Evolutionary conservation across 2,113 vertebrate genomes (phyloP), one percentile per base, ranked within the genome.

Genomic region (Aptenodytes forsteri): DNA sequence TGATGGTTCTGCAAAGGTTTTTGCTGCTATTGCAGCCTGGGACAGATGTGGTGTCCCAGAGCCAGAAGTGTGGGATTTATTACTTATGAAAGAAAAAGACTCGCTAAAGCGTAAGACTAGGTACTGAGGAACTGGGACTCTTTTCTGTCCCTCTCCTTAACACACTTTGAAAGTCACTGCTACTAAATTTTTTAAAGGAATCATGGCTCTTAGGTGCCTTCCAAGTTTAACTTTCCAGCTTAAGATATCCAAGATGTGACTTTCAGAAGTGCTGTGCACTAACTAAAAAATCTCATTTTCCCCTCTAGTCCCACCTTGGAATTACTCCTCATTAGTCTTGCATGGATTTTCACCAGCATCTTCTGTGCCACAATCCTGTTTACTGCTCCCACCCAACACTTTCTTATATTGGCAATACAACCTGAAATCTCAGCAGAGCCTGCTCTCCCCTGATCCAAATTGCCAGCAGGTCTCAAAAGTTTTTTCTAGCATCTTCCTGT

Each of bases 401-500:
- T 50, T 9, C 50, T 69, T 75, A 15, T 21, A 2, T 25, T 93
- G 96, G 97, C 97, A 97, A 7, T 34, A 17, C 4, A 36, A 79
- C 91, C 94, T 69, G 83, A 44, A 91, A 52, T 64, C 94, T 69
- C 83, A 84, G 72, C 94, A 92, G 90, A 94, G 69, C 49, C 55
- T 85, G 73, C 66, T 90, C 78, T 89, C 36, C 93, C 91, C 91
- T 72, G 49, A 95, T 95, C 89, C 93, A 96, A 88, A 93, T 15
- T 94, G 75, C 82, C 94, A 96, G 93, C 93, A 93, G 94, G 93
- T 77, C 84, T 93, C 87, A 40, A 22, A 81, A 93, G 84, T 56
- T 87, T 79, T 79, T 76, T 32, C 42, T 13, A 91, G 62, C 95
- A 91, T 96, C 88, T 90, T 96, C 83, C 76, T 55, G 36, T 79